Evolutionary conservation across 2,113 vertebrate genomes (phyloP).

Genomic region (Asarcornis scutulata): DNA sequence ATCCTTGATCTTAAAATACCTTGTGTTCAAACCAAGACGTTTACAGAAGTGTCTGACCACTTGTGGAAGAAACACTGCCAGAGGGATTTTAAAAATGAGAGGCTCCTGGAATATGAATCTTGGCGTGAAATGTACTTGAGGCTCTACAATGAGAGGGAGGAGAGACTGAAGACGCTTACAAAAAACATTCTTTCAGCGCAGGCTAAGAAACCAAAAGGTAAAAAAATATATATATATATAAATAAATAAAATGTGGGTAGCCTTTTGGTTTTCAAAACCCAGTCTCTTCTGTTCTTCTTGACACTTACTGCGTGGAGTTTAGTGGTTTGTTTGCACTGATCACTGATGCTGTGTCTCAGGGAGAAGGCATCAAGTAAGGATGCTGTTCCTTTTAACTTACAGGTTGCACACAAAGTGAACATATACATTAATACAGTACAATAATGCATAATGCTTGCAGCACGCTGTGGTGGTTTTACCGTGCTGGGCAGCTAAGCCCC

Average conservation of each 20-base stretch:
- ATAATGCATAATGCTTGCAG: not conserved
- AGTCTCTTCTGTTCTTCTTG: not conserved
- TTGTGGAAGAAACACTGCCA: constrained; percentile 88
- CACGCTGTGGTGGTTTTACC: too few relatives aligned
- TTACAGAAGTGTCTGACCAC: constrained; percentile 80
- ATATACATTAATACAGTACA: not conserved
- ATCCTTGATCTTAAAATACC: not conserved
- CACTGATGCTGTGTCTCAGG: not conserved
- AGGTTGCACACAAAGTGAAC: not conserved
- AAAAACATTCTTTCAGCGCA: constrained; percentile 85
- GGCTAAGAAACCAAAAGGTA: constrained; percentile 87
- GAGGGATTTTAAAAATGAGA: constrained; percentile 82
- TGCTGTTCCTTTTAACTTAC: not conserved
- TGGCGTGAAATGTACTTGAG: constrained; percentile 89
- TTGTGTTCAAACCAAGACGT: constrained; percentile 70
- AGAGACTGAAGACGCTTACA: constrained; percentile 83
- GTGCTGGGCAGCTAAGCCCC: too few relatives aligned
- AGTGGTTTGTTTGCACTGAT: not conserved
- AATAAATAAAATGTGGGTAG: not conserved
- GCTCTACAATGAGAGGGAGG: constrained; percentile 83
- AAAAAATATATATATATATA: too few relatives aligned
- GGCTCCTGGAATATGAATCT: constrained; percentile 82
- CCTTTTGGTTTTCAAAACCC: not conserved
- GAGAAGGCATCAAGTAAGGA: not conserved
- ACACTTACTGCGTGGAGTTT: not conserved